Evolutionary conservation across 2,797 vertebrate genomes (phyloP).

Genomic region (Thaleichthys pacificus): DNA sequence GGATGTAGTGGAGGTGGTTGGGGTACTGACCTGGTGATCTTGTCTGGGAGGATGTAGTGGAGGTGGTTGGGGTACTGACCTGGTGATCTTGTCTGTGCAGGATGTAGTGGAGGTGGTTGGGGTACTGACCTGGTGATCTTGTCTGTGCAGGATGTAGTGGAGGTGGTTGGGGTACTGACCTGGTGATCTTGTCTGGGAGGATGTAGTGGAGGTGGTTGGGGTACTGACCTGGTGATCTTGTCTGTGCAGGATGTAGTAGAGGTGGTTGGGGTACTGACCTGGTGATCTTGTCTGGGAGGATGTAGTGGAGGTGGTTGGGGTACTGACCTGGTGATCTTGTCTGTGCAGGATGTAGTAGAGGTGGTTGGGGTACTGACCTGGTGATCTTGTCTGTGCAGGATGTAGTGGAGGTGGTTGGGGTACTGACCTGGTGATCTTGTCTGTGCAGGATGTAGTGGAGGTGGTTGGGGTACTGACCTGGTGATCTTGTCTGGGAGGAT

Average conservation of each 20-base stretch:
- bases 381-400: slow-evolving; percentile 97
- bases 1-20: slow-evolving; percentile 57
- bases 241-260: too few species aligned
- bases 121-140: too few species aligned
- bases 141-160: too few species aligned
- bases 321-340: slow-evolving; percentile 93
- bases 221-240: background rate
- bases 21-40: slow-evolving; percentile 87
- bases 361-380: slow-evolving; percentile 74
- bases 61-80: too few species aligned
- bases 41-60: slow-evolving; percentile 77
- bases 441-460: slow-evolving; percentile 80
- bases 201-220: too few species aligned
- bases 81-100: too few species aligned
- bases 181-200: too few species aligned
- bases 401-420: too few species aligned
- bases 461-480: slow-evolving; percentile 74
- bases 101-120: too few species aligned
- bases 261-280: slow-evolving; percentile 73
- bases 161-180: too few species aligned
- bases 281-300: slow-evolving; percentile 87
- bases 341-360: slow-evolving; percentile 82
- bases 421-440: slow-evolving; percentile 93
- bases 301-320: too few species aligned
- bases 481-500: slow-evolving; percentile 89